Evolutionary conservation across 2,113 vertebrate species (phyloP), one percentile per base, ranked within the genome.

Genomic region (Candoia aspera): DNA sequence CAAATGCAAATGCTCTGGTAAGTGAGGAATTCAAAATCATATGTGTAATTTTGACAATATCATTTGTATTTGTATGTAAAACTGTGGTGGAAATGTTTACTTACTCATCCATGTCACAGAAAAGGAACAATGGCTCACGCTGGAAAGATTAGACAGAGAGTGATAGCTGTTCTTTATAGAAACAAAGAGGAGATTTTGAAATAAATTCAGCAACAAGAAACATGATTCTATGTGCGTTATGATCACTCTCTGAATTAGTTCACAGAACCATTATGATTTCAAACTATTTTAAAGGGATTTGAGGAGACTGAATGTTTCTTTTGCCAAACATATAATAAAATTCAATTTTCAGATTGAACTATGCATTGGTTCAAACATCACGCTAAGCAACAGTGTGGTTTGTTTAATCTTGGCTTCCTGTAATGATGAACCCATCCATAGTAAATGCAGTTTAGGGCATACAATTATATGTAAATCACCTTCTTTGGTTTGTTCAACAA

Each of bases 1-100:
- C 46, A 90, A 87, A 8, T 5, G 90, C 24, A 55, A 93, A 33
- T 92, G 2, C 85, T 95, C 93, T 86, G 29, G 0, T 53, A 84
- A 91, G 91, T 90, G 60, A 90, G 59, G 94, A 90, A 84, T 92
- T 87, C 60, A 24, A 93, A 94, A 42, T 94, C 91, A 91, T 21
- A 87, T 86, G 37, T 62, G 57, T 92, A n/a, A 91, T 92, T 42
- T 12, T 93, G 83, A 64, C 87, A 68, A 88, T n/a, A 26, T 11
- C 84, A 0, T 26, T 64, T 93, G 92, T 94, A 95, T 94, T 83
- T 92, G 84, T 88, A 94, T 92, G 84, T 2, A 79, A 3, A 24
- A 60, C 6, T 49, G 37, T 84, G 68, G 17, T 57, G 62, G 64
- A 62, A 91, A 19, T 84, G 59, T 24, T 93, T 92, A 23, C 88